Base-by-base conservation (phyloP, 2,888 invertebrate genomes). In the Tipula confusa region DNA sequence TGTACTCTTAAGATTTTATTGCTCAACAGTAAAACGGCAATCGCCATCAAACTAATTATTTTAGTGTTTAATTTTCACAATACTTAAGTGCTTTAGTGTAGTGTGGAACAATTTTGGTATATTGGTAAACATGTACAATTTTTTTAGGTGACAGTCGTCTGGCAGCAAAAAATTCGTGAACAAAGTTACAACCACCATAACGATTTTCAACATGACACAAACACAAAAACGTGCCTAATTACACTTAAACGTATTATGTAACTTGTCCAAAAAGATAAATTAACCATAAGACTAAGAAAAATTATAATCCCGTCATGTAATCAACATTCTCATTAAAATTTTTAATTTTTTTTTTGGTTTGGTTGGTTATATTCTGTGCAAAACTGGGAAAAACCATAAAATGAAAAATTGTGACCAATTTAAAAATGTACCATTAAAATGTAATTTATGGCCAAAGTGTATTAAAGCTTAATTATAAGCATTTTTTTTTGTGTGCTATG, bases 341-440 rank as follows among this genome's bases (percentile, higher is more conserved):
- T 43, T 43, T 9, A 64, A 24, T 64, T 18, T 64, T 64, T 64
- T 24, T 1, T 64, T 64, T 43, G 7, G n/a, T n/a, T n/a, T n/a
- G 7, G 31, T 7, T 5, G 7, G 31, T 31, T n/a, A 38, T 38
- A 38, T 64, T 0, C 24, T 33, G 24, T 11, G 2, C 64, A 24
- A 7, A 24, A 18, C 5, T 3, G 43, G n/a, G n/a, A n/a, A 64
- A 18, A 64, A 24, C 64, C 64, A 64, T n/a, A 24, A 64, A 64
- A 64, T 64, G 64, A 64, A 64, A 64, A 64, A 64, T 64, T 64
- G 64, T 64, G 64, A 64, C 64, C 64, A 64, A 64, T 64, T 64
- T 64, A 64, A 64, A n/a, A 64, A 64, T 64, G 64, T 64, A 64
- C 64, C 64, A 64, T 64, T 64, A 64, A 64, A 64, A 64, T 64